Percentiles rank a stretch among this genome's conserved stretches.
phyloP scores from a whole-genome alignment of 1,140 invertebrate species.

The Lepidurus couesii region DNA sequence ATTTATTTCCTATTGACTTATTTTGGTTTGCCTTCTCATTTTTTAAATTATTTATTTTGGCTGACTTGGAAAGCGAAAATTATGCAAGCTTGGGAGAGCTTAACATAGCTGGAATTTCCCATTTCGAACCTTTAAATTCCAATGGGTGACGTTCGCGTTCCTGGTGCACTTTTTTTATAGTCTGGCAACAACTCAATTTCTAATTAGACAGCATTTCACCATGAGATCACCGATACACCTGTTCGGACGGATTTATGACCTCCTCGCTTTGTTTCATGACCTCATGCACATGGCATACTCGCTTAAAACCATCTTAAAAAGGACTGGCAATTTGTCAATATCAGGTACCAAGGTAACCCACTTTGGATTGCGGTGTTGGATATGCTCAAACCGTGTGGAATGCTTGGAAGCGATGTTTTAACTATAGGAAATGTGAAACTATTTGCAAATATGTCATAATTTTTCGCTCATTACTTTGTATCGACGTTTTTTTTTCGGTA shows the following conservation, averaged over 20 bases:
- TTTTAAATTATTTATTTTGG: neutral
- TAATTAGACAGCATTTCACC: conserved; percentile 15
- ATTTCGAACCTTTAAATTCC: neutral
- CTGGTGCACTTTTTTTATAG: no score
- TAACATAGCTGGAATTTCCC: neutral
- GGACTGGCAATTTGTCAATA: neutral
- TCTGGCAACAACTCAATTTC: neutral
- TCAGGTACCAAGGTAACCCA: no score
- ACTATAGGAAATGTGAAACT: no score
- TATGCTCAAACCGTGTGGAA: no score
- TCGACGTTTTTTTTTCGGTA: no score
- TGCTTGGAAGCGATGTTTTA: no score
- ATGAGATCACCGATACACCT: conserved; percentile 10
- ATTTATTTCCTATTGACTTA: neutral
- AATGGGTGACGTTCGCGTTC: no score
- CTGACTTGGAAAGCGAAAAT: neutral
- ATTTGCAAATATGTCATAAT: no score
- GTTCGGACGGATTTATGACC: neutral
- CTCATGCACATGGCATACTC: neutral
- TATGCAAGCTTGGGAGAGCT: neutral
- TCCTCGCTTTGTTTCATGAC: neutral
- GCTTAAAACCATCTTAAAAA: neutral
- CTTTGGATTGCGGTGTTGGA: no score
- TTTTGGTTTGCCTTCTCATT: neutral
- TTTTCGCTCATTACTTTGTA: no score